Percentiles rank a stretch among this genome's conserved stretches.
Evolutionary conservation across 2,888 invertebrate genomes (phyloP).

Genomic region (Caenorhabditis panamensis): DNA sequence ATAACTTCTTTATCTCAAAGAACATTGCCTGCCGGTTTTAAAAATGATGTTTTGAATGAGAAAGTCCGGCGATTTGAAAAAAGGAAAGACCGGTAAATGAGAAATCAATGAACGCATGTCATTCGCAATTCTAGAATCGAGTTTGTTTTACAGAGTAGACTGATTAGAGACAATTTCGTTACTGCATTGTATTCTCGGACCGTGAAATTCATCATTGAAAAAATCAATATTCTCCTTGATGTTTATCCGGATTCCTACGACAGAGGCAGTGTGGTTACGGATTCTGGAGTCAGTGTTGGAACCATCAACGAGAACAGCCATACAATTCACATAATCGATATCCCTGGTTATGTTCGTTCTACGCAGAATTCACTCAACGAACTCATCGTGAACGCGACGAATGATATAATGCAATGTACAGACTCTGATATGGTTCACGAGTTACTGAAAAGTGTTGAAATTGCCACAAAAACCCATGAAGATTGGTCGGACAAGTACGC

Average conservation of each 20-base stretch:
- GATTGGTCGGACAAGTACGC: slow-evolving; percentile 46
- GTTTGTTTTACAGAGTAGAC: slow-evolving; percentile 48
- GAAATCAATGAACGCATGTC: too few relatives aligned
- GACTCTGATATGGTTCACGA: slow-evolving; percentile 62
- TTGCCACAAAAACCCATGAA: slow-evolving; percentile 31
- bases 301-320: slow-evolving; percentile 43
- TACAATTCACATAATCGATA: slow-evolving; percentile 61
- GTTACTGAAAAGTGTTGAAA: slow-evolving; percentile 38
- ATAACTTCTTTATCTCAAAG: too few relatives aligned
- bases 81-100: too few relatives aligned
- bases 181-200: slow-evolving; percentile 61
- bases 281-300: slow-evolving; percentile 64
- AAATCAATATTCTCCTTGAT: slow-evolving; percentile 60
- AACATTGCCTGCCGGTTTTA: too few relatives aligned
- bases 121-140: background rate
- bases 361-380: slow-evolving; percentile 64
- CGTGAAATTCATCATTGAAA: slow-evolving; percentile 54
- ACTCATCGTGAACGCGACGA: slow-evolving; percentile 63
- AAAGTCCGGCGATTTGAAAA: too few relatives aligned
- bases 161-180: slow-evolving; percentile 61
- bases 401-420: slow-evolving; percentile 63
- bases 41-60: too few relatives aligned
- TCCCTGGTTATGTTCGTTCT: slow-evolving; percentile 63
- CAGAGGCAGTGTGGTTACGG: slow-evolving; percentile 56
- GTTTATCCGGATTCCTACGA: slow-evolving; percentile 52